A percentile compares a stretch with the other conserved stretches of the same genome.
phyloP scores from a whole-genome alignment of 2,888 invertebrate species.

The Microplitis deprimator region DNA sequence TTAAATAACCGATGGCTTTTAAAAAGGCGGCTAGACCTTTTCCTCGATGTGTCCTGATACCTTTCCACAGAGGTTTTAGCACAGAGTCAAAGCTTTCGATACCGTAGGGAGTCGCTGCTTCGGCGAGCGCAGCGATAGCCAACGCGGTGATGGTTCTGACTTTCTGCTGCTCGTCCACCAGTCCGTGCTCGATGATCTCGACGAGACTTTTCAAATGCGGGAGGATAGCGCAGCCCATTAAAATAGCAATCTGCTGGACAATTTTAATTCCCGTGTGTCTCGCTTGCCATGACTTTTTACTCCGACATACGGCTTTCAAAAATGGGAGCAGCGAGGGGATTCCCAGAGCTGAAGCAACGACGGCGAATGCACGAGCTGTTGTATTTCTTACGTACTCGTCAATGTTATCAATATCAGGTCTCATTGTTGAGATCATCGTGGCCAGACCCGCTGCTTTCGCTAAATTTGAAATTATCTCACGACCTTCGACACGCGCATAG shows the following conservation, averaged over 20 bases:
- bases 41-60: constrained; percentile 91
- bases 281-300: constrained; percentile 99
- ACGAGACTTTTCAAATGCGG: constrained; percentile 98
- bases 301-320: constrained; percentile 98
- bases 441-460: constrained; percentile 99
- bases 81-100: constrained; percentile 99
- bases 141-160: constrained; percentile 98
- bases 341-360: constrained; percentile 98
- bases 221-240: constrained; percentile 99
- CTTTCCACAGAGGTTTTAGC: constrained; percentile 99
- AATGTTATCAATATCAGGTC: constrained; percentile 99
- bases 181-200: constrained; percentile 98
- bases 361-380: constrained; percentile 99
- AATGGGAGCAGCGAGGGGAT: constrained; percentile 98
- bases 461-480: constrained; percentile 98
- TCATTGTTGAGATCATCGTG: constrained; percentile 99
- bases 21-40: constrained; percentile 99
- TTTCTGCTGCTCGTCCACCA: constrained; percentile 99
- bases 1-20: constrained; percentile 99
- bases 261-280: constrained; percentile 99
- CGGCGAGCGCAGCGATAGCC: constrained; percentile 97
- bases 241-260: constrained; percentile 99
- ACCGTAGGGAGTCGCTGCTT: constrained; percentile 99
- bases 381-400: constrained; percentile 99
- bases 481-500: constrained; percentile 98